A percentile compares a stretch with the other conserved stretches of the same genome.
These are phyloP conservation scores for Cancer borealis DNA, from an alignment of 2,888 invertebrate genomes.

Conservation along the genomic window DNA sequence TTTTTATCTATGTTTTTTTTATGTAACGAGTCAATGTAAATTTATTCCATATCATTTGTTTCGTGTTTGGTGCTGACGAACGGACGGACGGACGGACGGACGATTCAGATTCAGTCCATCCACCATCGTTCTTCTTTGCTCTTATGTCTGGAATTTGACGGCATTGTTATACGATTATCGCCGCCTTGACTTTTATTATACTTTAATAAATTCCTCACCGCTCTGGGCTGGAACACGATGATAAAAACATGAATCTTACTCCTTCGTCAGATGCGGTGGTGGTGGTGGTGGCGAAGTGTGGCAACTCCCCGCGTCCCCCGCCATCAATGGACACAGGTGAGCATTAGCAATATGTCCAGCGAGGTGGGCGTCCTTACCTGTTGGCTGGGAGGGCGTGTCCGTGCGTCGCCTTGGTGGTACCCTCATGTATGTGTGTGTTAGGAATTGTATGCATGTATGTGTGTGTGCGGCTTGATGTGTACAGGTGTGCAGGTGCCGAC, in stretches of 20 bases:
- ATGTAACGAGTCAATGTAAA: background rate
- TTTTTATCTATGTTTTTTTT: background rate
- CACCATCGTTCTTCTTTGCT: background rate
- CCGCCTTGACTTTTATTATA: slow-evolving; percentile 6
- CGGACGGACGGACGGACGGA: background rate
- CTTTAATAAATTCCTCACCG: background rate
- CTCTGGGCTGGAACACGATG: background rate
- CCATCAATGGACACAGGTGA: slow-evolving; percentile 26
- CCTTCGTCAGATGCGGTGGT: background rate
- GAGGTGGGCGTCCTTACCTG: slow-evolving; percentile 41
- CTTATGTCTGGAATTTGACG: background rate
- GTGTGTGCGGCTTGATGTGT: slow-evolving; percentile 16
- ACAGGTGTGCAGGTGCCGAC: background rate
- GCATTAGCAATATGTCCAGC: slow-evolving; percentile 30
- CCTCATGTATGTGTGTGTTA: slow-evolving; percentile 27
- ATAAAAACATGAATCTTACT: background rate
- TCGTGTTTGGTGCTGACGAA: background rate
- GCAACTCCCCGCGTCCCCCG: background rate
- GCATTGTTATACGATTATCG: background rate
- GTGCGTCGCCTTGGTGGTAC: background rate
- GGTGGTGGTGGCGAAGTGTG: slow-evolving; percentile 22
- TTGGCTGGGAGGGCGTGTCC: background rate
- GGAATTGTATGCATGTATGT: slow-evolving; percentile 38
- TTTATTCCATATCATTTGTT: slow-evolving; percentile 14
- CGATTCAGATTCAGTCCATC: background rate